phyloP scores from a whole-genome alignment of 2,888 invertebrate genomes.

The Netelia fuscicornis region DNA sequence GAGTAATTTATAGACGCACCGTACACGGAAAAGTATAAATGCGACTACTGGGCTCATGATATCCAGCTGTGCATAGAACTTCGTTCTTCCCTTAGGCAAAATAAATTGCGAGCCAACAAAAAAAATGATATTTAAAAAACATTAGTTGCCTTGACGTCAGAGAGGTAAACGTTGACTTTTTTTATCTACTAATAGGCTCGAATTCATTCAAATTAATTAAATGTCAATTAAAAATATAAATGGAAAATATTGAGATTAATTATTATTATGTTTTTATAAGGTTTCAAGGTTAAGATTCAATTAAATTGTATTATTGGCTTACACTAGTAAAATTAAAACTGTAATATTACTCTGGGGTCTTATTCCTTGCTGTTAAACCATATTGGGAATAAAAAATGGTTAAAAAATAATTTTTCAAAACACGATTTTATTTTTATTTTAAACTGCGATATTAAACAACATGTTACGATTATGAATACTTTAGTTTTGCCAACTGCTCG shows the following conservation, averaged over 20 bases:
- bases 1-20: slow-evolving; percentile 59
- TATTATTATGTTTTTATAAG: too few species aligned
- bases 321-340: too few species aligned
- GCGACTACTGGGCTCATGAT: slow-evolving; percentile 1
- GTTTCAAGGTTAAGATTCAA: too few species aligned
- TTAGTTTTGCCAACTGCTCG: background rate
- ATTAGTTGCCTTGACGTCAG: slow-evolving; percentile 8
- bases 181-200: background rate
- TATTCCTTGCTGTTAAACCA: too few species aligned
- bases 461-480: too few species aligned
- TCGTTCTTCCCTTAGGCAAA: slow-evolving; percentile 24
- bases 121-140: background rate
- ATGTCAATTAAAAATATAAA: background rate
- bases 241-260: too few species aligned
- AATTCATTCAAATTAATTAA: background rate
- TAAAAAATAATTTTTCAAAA: too few species aligned
- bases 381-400: too few species aligned
- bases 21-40: slow-evolving; percentile 39
- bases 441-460: too few species aligned
- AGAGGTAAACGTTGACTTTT: background rate
- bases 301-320: too few species aligned
- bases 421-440: too few species aligned
- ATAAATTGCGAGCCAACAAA: slow-evolving; percentile 27
- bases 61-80: slow-evolving; percentile 18
- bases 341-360: too few species aligned